These are phyloP conservation scores for Parascotia fuliginaria DNA, from an alignment of 2,888 invertebrate species.

Conservation along the genomic window DNA sequence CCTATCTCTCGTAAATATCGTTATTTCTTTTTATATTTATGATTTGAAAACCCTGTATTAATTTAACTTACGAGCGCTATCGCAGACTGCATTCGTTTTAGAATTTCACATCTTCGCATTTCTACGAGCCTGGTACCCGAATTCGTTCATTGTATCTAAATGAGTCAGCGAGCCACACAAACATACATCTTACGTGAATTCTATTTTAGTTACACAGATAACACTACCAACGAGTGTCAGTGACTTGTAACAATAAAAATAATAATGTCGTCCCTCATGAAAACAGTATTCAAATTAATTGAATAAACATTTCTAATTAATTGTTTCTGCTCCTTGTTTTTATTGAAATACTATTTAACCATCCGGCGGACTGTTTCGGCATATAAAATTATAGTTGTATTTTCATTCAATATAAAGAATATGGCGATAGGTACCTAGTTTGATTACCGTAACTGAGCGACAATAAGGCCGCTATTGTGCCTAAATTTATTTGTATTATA, in stretches of 20 bases:
- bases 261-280: conserved; percentile 15
- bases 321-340: not conserved
- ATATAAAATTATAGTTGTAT: not conserved
- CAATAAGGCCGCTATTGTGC: too few relatives aligned
- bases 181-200: conserved; percentile 49
- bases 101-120: conserved; percentile 3
- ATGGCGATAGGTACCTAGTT: too few relatives aligned
- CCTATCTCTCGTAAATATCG: too few relatives aligned
- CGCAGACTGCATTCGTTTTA: not conserved
- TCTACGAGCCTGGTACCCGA: conserved; percentile 13
- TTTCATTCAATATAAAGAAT: too few relatives aligned
- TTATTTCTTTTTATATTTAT: too few relatives aligned
- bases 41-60: too few relatives aligned
- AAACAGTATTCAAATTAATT: conserved; percentile 22
- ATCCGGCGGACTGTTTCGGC: not conserved
- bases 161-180: conserved; percentile 48
- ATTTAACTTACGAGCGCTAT: too few relatives aligned
- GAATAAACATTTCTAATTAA: conserved; percentile 17
- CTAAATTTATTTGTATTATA: too few relatives aligned
- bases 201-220: conserved; percentile 55
- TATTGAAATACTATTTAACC: conserved; percentile 1
- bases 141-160: conserved; percentile 26
- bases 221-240: conserved; percentile 45
- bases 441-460: too few relatives aligned
- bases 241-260: conserved; percentile 38